These are phyloP conservation scores for Dissostichus mawsoni DNA, from an alignment of 2,113 vertebrate species.

Conservation along the genomic window DNA sequence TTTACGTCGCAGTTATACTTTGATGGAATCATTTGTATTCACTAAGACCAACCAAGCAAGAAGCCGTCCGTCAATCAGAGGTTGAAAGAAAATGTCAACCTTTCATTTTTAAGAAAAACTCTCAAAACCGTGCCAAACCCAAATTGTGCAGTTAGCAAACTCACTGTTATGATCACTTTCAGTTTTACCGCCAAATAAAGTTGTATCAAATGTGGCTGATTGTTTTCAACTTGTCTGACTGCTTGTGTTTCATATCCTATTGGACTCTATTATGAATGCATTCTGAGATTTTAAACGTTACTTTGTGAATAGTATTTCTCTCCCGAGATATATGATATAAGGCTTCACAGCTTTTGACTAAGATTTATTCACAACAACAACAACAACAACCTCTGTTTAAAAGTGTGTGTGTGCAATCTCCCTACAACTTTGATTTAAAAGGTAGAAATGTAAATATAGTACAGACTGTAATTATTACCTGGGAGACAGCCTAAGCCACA, in stretches of 20 bases:
- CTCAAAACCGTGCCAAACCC: too few species aligned
- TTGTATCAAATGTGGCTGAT: neutral
- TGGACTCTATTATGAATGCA: neutral
- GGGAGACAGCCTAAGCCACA: neutral
- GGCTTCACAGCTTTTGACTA: neutral
- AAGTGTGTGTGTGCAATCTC: neutral
- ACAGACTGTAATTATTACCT: neutral
- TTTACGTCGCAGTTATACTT: neutral
- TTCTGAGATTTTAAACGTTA: conserved; percentile 4
- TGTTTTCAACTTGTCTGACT: too few species aligned
- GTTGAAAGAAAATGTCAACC: neutral
- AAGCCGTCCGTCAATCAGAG: neutral
- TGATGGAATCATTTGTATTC: neutral
- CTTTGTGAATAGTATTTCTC: conserved; percentile 1
- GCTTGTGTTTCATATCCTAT: neutral
- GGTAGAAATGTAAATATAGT: neutral
- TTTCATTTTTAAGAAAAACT: neutral
- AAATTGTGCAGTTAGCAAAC: neutral
- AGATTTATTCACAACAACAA: neutral
- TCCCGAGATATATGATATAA: neutral
- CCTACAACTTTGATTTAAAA: neutral
- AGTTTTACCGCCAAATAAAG: neutral
- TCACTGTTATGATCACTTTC: neutral
- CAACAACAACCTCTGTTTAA: neutral
- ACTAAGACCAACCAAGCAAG: neutral